These are phyloP conservation scores for Platyscapa corneri DNA, from an alignment of 1,140 invertebrate species.

Conservation along the genomic window DNA sequence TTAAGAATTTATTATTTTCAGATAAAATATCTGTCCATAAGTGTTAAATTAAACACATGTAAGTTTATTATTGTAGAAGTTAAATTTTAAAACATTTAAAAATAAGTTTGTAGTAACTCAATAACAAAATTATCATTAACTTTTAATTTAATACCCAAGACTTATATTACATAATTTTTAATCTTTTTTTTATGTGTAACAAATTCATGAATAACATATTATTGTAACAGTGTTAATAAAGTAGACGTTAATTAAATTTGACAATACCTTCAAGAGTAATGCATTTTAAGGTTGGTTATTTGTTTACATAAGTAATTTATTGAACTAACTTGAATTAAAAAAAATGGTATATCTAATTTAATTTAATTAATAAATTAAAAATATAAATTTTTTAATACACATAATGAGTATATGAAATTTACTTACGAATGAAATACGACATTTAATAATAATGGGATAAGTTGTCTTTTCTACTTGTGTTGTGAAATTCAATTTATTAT, in stretches of 20 bases:
- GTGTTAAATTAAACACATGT: not conserved
- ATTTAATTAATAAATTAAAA: too few relatives aligned
- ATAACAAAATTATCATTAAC: not conserved
- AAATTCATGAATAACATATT: not conserved
- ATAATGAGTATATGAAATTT: not conserved
- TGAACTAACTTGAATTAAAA: too few relatives aligned
- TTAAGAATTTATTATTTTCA: not conserved
- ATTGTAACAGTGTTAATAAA: not conserved
- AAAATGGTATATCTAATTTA: too few relatives aligned
- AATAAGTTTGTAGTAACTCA: not conserved
- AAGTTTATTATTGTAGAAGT: not conserved
- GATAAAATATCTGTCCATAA: not conserved
- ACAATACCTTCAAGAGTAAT: not conserved
- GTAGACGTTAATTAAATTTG: not conserved
- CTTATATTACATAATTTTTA: not conserved
- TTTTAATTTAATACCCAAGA: slow-evolving; percentile 2
- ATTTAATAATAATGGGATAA: not conserved
- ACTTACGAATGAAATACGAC: not conserved
- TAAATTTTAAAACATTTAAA: not conserved
- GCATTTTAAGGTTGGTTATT: not conserved
- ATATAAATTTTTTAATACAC: too few relatives aligned
- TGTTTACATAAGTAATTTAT: not conserved
- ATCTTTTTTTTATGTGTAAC: not conserved
- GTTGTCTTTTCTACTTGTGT: not conserved
- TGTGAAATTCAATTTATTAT: not conserved